Evolutionary conservation across 2,888 invertebrate species (phyloP).

Genomic region (Germaria angustata): DNA sequence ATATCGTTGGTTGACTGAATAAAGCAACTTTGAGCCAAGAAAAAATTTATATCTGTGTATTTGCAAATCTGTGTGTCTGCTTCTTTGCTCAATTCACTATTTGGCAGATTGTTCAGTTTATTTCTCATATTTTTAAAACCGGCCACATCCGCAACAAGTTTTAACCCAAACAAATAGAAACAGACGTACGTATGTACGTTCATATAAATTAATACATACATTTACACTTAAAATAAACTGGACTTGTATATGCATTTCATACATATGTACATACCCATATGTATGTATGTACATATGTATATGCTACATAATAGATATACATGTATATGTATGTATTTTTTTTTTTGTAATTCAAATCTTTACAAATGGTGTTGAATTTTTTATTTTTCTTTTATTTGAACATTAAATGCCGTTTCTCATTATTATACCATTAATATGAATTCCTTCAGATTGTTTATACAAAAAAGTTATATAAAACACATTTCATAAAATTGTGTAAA

Average conservation of each 20-base stretch:
- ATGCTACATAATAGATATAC: background rate
- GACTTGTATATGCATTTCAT: too few species aligned
- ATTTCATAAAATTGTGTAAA: background rate
- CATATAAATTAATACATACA: too few species aligned
- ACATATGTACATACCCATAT: too few species aligned
- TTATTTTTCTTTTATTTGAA: conserved; percentile 15
- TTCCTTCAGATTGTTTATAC: conserved; percentile 34
- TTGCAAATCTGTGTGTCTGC: background rate
- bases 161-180: background rate
- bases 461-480: background rate
- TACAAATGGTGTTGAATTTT: conserved; percentile 7
- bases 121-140: background rate
- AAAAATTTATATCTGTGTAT: background rate
- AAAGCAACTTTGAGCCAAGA: background rate
- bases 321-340: background rate
- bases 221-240: too few species aligned
- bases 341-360: background rate
- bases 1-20: background rate
- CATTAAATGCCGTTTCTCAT: conserved; percentile 2
- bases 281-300: background rate
- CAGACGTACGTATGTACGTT: too few species aligned
- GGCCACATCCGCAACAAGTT: background rate
- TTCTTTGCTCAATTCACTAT: background rate
- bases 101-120: background rate
- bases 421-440: conserved; percentile 26